phyloP scores from a whole-genome alignment of 2,113 vertebrate genomes.

The Psittacus erithacus region DNA sequence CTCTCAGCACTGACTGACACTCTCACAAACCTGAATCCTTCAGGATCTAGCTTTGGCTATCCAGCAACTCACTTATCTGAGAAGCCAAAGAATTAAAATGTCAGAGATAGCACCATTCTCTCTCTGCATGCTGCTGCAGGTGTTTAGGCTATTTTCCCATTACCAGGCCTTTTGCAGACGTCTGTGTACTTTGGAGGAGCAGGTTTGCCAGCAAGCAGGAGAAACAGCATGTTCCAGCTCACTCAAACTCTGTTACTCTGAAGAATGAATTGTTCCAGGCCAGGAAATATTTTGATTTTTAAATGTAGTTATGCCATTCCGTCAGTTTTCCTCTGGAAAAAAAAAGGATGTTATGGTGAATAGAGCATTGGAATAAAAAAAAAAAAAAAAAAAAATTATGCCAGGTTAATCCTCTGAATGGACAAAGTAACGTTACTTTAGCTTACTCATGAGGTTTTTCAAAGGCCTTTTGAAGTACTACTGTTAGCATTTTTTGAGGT shows the following conservation, averaged over 20 bases:
- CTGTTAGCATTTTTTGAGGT: not conserved
- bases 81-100: not conserved
- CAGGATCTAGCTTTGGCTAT: not conserved
- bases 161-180: not conserved
- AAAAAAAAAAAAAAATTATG: not conserved
- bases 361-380: not conserved
- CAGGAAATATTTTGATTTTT: constrained; percentile 21
- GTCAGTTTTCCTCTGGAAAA: not conserved
- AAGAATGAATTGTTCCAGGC: not conserved
- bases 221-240: not conserved
- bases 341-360: not conserved
- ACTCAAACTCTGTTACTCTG: constrained; percentile 2
- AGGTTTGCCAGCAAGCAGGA: not conserved
- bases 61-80: not conserved
- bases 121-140: not conserved
- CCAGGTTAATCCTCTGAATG: not conserved
- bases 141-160: not conserved
- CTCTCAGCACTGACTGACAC: not conserved
- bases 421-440: not conserved
- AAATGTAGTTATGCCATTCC: not conserved
- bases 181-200: not conserved
- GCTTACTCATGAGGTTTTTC: not conserved
- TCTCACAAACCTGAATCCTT: not conserved
- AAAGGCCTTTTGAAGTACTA: constrained; percentile 1
- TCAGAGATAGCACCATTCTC: not conserved